Evolutionary conservation across 2,113 vertebrate genomes (phyloP).

Genomic region (Gracilinanus agilis): DNA sequence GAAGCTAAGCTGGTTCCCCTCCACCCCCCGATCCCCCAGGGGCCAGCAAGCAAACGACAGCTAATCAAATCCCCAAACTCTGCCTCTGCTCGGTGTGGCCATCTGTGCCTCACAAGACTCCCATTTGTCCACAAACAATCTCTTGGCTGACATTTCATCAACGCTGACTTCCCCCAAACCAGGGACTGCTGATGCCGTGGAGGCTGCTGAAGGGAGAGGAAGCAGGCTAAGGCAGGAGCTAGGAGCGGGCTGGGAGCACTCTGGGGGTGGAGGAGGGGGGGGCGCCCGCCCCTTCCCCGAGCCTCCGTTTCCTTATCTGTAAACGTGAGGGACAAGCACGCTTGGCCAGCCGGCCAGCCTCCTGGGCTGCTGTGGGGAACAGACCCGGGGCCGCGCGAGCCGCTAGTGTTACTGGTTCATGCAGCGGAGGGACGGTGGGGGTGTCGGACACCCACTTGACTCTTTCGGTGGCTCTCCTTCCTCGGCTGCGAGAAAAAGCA

Average conservation of each 20-base stretch:
- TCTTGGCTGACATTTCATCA: constrained; percentile 56
- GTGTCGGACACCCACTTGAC: background rate
- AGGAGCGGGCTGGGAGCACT: background rate
- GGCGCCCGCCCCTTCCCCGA: background rate
- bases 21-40: constrained; percentile 37
- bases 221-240: constrained; percentile 40
- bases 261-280: background rate
- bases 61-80: constrained; percentile 20
- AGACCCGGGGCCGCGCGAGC: background rate
- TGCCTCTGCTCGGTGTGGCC: constrained; percentile 28
- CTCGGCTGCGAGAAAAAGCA: background rate
- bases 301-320: background rate
- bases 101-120: constrained; percentile 45
- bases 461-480: too few relatives aligned
- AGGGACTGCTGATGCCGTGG: constrained; percentile 29
- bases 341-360: background rate
- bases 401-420: background rate
- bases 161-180: constrained; percentile 46
- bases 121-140: constrained; percentile 57
- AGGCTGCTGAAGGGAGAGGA: background rate
- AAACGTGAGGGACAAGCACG: background rate
- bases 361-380: background rate
- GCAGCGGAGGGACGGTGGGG: background rate
- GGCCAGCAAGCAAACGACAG: constrained; percentile 31
- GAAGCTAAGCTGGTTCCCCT: background rate